Base-by-base conservation (phyloP, 2,888 invertebrate species). In the Drosophila suboccidentalis region DNA sequence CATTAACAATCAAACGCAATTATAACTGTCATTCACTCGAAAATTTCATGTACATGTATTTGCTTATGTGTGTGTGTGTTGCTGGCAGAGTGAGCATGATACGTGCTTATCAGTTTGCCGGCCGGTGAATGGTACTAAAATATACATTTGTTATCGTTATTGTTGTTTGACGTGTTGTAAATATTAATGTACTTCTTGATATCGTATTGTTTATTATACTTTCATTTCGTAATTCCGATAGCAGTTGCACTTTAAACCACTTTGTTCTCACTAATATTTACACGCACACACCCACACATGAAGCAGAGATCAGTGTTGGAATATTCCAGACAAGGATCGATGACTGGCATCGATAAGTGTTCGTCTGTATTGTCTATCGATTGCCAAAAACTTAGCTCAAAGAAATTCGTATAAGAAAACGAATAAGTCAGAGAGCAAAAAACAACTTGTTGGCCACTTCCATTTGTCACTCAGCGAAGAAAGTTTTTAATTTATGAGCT, bases 81-180 rank as follows among this genome's bases (percentile, higher is more conserved):
- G 29, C 39, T 5, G 29, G 9, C 22, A 10, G 38, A 38, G 29
- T 19, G 55, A 38, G 43, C 13, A 29, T 32, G 51, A 51, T 69
- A 71, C 71, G 72, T 72, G 81, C 79, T 83, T 85, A 89, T 89
- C 89, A 74, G 70, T 49, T 69, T 69, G 65, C 89, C 89, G 87
- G 89, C 86, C 87, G 86, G 88, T 78, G 65, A 81, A 75, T 71
- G 75, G 60, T 69, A 78, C 71, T 41, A 19, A 66, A 51, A 46
- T 51, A 51, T 38, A 53, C 36, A 53, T 44, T 65, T 59, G 57
- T 65, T 76, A 76, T 78, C 75, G 54, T 26, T 46, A 54, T 60
- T 65, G 61, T 66, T 57, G 59, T 59, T 61, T 67, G 75, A 61
- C 54, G 47, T 66, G 71, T 63, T 69, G 62, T 71, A 71, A 71